Conservation (phyloP, 2,113 vertebrate genomes). For the Penelope pileata region DNA sequence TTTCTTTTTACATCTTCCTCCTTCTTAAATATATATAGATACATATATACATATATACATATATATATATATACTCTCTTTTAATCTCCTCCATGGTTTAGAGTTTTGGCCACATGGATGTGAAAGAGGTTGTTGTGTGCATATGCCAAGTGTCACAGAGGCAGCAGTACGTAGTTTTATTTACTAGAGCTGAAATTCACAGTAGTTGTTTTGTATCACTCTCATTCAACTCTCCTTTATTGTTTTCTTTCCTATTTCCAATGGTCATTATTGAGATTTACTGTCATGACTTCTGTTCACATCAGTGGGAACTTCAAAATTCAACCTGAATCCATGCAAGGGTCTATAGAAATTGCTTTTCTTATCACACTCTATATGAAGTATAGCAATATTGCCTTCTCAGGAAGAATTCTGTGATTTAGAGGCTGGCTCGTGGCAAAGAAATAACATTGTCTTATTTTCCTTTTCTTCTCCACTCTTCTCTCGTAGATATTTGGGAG, state of each 20-base stretch:
- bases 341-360: background rate
- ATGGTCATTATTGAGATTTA: background rate
- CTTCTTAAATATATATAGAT: no score
- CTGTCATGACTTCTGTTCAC: background rate
- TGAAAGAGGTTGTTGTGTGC: background rate
- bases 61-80: no score
- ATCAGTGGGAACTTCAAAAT: background rate
- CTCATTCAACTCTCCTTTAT: background rate
- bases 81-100: background rate
- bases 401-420: background rate
- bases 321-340: background rate
- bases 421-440: background rate
- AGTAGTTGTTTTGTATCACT: background rate
- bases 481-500: background rate
- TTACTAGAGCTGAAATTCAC: background rate
- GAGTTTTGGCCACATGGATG: accelerated
- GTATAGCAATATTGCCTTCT: background rate
- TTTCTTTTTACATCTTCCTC: background rate
- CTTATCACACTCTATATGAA: background rate
- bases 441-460: background rate
- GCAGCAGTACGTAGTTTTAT: background rate
- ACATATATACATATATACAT: no score
- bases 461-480: background rate
- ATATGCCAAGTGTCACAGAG: background rate
- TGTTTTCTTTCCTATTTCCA: background rate